A percentile compares a stretch with the other conserved stretches of the same genome.
Evolutionary conservation across 2,797 vertebrate species (phyloP).

Genomic region (Chanos chanos): DNA sequence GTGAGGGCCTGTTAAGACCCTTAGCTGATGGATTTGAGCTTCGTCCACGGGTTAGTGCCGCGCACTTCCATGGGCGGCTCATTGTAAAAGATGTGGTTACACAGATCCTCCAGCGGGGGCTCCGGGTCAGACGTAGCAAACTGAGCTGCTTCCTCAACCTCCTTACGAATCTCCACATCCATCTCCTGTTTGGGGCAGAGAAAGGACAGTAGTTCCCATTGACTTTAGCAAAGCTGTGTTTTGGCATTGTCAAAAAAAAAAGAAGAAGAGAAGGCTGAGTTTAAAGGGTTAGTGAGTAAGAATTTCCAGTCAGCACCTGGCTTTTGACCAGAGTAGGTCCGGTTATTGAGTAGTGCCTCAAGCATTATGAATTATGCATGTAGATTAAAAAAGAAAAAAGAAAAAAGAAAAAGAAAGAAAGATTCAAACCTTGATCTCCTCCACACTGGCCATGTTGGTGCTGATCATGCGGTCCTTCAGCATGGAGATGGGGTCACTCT

Average conservation of each 20-base stretch:
- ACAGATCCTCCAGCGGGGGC: slow-evolving; percentile 82
- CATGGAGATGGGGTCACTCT: slow-evolving; percentile 90
- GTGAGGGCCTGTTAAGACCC: background rate
- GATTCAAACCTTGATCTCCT: slow-evolving; percentile 81
- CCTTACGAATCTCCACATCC: slow-evolving; percentile 82
- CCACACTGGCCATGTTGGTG: slow-evolving; percentile 82
- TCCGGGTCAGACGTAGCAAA: slow-evolving; percentile 88
- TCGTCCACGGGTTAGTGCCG: slow-evolving; percentile 82
- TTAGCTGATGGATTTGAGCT: slow-evolving; percentile 80
- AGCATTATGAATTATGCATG: no score
- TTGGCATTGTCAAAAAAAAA: no score
- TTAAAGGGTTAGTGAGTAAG: no score
- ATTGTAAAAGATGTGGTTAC: slow-evolving; percentile 77
- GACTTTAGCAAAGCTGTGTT: no score
- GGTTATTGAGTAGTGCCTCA: no score
- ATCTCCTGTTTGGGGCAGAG: slow-evolving; percentile 80
- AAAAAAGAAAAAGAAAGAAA: background rate
- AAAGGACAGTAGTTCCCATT: no score
- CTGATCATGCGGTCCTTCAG: slow-evolving; percentile 87
- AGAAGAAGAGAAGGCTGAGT: no score
- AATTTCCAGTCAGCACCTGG: no score
- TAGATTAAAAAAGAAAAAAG: no score
- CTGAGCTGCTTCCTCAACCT: slow-evolving; percentile 87
- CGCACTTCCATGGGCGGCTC: slow-evolving; percentile 76
- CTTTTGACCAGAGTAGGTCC: no score